These are phyloP conservation scores for Acholoe squamosa DNA, from an alignment of 2,888 invertebrate genomes.

Conservation along the genomic window DNA sequence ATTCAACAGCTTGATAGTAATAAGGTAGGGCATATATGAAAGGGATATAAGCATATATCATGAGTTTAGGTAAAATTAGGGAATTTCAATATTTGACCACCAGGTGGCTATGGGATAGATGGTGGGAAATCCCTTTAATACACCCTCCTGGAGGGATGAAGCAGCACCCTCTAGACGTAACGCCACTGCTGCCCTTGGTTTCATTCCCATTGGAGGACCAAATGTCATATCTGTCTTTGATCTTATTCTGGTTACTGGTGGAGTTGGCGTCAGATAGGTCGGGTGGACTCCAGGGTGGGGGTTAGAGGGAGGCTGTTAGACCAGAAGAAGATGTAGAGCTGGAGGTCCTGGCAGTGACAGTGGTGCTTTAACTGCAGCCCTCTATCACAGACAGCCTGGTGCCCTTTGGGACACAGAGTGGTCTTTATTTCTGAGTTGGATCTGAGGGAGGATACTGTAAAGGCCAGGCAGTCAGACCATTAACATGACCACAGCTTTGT, in stretches of 20 bases:
- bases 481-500: no score
- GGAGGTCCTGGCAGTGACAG: background rate
- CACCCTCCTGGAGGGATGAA: background rate
- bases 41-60: no score
- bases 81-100: no score
- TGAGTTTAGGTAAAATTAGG: no score
- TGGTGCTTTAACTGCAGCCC: background rate
- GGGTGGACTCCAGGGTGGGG: background rate
- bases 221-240: slow-evolving; percentile 26
- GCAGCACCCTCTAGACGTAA: background rate
- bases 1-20: no score
- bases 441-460: no score
- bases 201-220: background rate
- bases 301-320: background rate
- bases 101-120: no score
- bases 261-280: background rate
- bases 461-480: no score
- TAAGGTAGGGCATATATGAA: no score
- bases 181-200: background rate
- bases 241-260: background rate
- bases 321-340: background rate
- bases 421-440: no score
- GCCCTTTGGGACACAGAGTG: background rate
- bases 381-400: background rate
- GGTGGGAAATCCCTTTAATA: no score